These are phyloP conservation scores for Formica selysi DNA, from an alignment of 1,140 invertebrate species.

Conservation along the genomic window DNA sequence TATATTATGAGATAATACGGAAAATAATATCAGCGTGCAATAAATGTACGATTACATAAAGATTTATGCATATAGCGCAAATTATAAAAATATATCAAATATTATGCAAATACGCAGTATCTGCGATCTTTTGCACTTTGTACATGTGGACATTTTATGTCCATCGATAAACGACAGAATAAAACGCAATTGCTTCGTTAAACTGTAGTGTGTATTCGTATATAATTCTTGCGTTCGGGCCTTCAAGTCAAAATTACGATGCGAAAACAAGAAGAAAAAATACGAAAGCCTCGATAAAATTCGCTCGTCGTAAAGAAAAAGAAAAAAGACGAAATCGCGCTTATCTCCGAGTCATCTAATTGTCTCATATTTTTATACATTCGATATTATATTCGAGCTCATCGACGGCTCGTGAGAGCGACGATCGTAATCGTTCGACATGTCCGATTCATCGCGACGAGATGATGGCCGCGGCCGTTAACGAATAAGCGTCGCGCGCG, in stretches of 20 bases:
- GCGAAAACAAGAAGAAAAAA: not conserved
- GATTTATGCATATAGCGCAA: not conserved
- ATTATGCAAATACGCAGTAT: not conserved
- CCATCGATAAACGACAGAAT: slow-evolving; percentile 8
- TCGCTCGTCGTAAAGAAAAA: slow-evolving; percentile 24
- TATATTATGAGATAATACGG: not conserved
- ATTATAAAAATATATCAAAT: not conserved
- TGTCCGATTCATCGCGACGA: slow-evolving; percentile 33
- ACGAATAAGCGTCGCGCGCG: slow-evolving; percentile 26
- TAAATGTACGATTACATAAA: not conserved
- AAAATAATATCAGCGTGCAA: slow-evolving; percentile 14
- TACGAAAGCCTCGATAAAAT: slow-evolving; percentile 19
- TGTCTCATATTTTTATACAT: slow-evolving; percentile 28
- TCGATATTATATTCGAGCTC: not conserved
- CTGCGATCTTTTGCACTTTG: not conserved
- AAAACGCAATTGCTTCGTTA: slow-evolving; percentile 10
- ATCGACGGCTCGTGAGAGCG: slow-evolving; percentile 25
- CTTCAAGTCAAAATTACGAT: slow-evolving; percentile 17
- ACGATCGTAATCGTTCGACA: slow-evolving; percentile 36
- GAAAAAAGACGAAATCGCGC: not conserved
- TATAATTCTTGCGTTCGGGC: slow-evolving; percentile 4
- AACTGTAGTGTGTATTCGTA: slow-evolving; percentile 9
- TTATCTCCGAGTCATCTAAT: not conserved
- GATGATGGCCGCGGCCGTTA: slow-evolving; percentile 20
- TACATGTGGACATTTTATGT: not conserved